Evolutionary conservation across 2,113 vertebrate species (phyloP).

Genomic region (Phalacrocorax carbo): DNA sequence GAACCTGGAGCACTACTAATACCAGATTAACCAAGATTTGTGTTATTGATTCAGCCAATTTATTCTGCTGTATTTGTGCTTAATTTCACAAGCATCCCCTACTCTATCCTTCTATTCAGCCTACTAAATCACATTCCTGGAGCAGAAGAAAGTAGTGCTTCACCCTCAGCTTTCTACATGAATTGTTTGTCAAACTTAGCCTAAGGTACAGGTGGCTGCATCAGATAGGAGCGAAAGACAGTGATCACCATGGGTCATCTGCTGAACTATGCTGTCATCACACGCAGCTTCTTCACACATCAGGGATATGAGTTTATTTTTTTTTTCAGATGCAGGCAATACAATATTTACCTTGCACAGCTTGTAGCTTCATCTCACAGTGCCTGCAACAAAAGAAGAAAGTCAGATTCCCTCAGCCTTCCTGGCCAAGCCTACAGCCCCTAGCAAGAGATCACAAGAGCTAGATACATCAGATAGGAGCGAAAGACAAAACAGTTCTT

Average conservation of each 20-base stretch:
- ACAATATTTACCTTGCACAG: neutral
- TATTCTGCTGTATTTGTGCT: neutral
- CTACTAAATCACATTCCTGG: accelerated
- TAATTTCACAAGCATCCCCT: neutral
- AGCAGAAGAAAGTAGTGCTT: neutral
- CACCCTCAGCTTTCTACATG: neutral
- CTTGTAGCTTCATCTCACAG: neutral
- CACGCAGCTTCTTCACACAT: neutral
- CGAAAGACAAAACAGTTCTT: slow-evolving; percentile 24
- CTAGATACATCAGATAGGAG: slow-evolving; percentile 68
- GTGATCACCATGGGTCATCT: slow-evolving; percentile 57
- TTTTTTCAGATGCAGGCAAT: neutral
- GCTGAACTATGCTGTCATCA: slow-evolving; percentile 75
- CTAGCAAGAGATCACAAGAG: neutral
- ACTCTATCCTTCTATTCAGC: neutral
- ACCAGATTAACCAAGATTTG: neutral
- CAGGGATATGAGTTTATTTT: no score
- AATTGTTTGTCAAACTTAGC: neutral
- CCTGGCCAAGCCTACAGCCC: accelerated
- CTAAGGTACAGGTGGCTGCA: neutral
- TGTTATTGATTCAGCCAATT: neutral
- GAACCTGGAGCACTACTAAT: neutral
- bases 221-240: slow-evolving; percentile 70
- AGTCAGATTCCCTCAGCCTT: neutral
- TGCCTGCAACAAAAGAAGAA: neutral